These are phyloP conservation scores for Mythimna pallens DNA, from an alignment of 2,888 invertebrate species.

Conservation along the genomic window DNA sequence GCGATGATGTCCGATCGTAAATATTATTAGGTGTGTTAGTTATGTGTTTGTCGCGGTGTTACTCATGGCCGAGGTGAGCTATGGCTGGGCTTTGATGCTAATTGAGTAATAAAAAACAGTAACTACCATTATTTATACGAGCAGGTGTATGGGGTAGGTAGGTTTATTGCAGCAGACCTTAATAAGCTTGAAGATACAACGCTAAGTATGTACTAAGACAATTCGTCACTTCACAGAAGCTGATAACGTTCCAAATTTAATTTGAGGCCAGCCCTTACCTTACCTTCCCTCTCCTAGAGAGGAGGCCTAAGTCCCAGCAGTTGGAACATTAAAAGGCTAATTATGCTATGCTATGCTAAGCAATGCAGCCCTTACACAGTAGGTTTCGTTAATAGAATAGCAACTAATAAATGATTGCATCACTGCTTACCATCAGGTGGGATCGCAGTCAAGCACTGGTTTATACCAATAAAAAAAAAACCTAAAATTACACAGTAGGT, in stretches of 20 bases:
- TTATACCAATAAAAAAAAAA: too few species aligned
- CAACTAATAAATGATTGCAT: background rate
- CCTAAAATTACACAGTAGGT: background rate
- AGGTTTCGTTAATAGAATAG: background rate
- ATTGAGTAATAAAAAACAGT: background rate
- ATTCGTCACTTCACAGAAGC: background rate
- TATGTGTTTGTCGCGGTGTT: constrained; percentile 11
- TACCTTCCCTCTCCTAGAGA: too few species aligned
- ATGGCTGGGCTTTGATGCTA: background rate
- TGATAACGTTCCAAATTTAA: background rate
- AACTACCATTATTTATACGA: background rate
- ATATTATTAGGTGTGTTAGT: constrained; percentile 49
- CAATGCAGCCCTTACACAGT: background rate
- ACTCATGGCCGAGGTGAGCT: constrained; percentile 1
- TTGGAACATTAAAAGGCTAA: too few species aligned
- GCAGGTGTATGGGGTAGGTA: background rate
- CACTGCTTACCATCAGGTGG: too few species aligned
- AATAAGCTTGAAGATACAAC: background rate
- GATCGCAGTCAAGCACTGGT: too few species aligned
- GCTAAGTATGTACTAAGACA: background rate
- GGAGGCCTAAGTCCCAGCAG: too few species aligned
- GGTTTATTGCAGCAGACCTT: background rate
- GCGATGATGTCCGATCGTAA: constrained; percentile 48
- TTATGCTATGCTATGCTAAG: too few species aligned
- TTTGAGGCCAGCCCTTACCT: background rate